These are phyloP conservation scores for Tympanuchus pallidicinctus DNA, from an alignment of 2,113 vertebrate species.

Conservation along the genomic window DNA sequence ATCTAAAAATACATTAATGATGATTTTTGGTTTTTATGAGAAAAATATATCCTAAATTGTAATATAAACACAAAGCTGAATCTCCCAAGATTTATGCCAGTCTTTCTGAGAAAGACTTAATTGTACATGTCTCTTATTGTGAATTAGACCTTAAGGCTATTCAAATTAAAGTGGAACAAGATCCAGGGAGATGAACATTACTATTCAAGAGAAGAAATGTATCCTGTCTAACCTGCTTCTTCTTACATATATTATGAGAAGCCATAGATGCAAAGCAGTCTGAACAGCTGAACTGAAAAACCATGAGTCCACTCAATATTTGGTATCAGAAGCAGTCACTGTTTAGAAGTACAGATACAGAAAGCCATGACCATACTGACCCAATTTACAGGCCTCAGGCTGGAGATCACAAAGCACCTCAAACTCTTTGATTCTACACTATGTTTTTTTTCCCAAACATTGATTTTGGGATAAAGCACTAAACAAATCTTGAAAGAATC, in stretches of 20 bases:
- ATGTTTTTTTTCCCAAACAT: not conserved
- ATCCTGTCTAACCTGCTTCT: not conserved
- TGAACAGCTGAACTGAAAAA: not conserved
- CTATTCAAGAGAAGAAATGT: not conserved
- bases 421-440: not conserved
- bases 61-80: not conserved
- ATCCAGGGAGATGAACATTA: not conserved
- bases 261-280: not conserved
- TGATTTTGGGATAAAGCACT: slow-evolving; percentile 39
- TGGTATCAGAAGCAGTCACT: not conserved
- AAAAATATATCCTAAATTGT: not conserved
- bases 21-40: accelerated
- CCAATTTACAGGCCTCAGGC: not conserved
- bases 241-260: not conserved
- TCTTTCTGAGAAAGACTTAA: not conserved
- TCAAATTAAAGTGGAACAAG: not conserved
- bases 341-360: not conserved
- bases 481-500: slow-evolving; percentile 35
- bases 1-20: not conserved
- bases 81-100: not conserved
- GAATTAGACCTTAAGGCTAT: not conserved
- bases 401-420: not conserved
- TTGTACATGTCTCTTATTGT: not conserved
- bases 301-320: not conserved
- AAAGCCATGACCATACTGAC: not conserved